Percentiles rank a stretch among this genome's conserved stretches.
Conservation (phyloP, 2,888 invertebrate genomes). For the Ormyrus pomaceus region DNA sequence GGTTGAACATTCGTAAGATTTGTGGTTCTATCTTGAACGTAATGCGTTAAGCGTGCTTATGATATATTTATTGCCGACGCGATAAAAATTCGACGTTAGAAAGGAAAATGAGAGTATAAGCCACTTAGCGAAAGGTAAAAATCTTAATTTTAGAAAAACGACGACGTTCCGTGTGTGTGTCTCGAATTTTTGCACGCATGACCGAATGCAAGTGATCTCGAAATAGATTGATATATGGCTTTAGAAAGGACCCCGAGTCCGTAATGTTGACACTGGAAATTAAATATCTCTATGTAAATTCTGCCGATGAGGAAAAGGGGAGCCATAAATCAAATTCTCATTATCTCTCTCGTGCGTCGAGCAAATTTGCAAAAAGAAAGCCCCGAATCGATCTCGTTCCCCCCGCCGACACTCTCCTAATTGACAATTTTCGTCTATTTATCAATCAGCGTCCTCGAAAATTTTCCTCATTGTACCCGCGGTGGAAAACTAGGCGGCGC, state of each 20-base stretch:
- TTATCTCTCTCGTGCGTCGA: background rate
- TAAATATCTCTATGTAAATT: constrained; percentile 34
- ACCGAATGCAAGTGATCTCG: background rate
- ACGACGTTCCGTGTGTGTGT: too few relatives aligned
- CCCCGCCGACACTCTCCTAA: background rate
- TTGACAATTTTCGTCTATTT: constrained; percentile 10
- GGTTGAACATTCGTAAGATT: too few relatives aligned
- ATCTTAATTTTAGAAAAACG: too few relatives aligned
- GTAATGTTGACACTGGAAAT: constrained; percentile 17
- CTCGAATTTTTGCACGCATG: too few relatives aligned
- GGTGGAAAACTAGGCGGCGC: too few relatives aligned
- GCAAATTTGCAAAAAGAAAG: constrained; percentile 13
- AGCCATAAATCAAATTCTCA: constrained; percentile 33
- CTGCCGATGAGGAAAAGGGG: constrained; percentile 3
- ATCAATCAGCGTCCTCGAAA: background rate
- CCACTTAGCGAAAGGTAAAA: too few relatives aligned
- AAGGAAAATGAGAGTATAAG: too few relatives aligned
- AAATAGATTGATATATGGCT: constrained; percentile 27
- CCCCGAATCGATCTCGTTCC: background rate
- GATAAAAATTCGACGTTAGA: too few relatives aligned
- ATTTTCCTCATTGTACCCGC: background rate
- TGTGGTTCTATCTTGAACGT: too few relatives aligned
- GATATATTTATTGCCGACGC: too few relatives aligned
- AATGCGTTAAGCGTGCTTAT: too few relatives aligned
- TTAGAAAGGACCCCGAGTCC: background rate